Percentiles rank a stretch among this genome's conserved stretches.
Conservation (phyloP, 2,888 invertebrate species). For the Drosophila phalerata region DNA sequence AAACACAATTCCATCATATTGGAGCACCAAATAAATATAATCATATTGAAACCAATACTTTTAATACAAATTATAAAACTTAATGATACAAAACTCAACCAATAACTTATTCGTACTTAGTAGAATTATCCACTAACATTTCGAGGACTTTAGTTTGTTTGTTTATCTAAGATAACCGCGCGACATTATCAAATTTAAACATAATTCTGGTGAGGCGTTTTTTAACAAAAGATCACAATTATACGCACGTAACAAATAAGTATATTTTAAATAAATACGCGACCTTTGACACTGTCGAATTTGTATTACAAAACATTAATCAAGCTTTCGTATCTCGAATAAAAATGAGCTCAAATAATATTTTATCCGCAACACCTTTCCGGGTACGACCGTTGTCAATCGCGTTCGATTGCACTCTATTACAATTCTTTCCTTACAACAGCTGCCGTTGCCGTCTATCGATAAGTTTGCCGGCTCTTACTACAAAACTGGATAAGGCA, state of each 20-base stretch:
- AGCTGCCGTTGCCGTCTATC: slow-evolving; percentile 34
- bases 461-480: slow-evolving; percentile 33
- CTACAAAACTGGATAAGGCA: slow-evolving; percentile 5
- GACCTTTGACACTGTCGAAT: slow-evolving; percentile 24
- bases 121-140: slow-evolving; percentile 27
- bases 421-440: slow-evolving; percentile 28
- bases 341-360: slow-evolving; percentile 18
- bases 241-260: slow-evolving; percentile 6
- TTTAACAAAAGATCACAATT: slow-evolving; percentile 1
- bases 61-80: slow-evolving; percentile 4
- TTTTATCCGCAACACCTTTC: slow-evolving; percentile 33
- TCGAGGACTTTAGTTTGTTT: slow-evolving; percentile 34
- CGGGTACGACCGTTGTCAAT: slow-evolving; percentile 49
- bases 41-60: slow-evolving; percentile 29
- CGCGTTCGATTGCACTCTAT: slow-evolving; percentile 61
- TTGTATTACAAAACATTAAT: slow-evolving; percentile 24
- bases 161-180: slow-evolving; percentile 25
- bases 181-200: slow-evolving; percentile 32
- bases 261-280: slow-evolving; percentile 5
- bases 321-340: slow-evolving; percentile 24
- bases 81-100: slow-evolving; percentile 1
- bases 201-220: neutral
- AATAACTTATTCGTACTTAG: slow-evolving; percentile 8
- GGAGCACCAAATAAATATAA: slow-evolving; percentile 35
- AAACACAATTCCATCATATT: slow-evolving; percentile 66